A percentile compares a stretch with the other conserved stretches of the same genome.
These are phyloP conservation scores for Drosophila athabasca DNA, from an alignment of 1,140 invertebrate genomes.

Conservation along the genomic window DNA sequence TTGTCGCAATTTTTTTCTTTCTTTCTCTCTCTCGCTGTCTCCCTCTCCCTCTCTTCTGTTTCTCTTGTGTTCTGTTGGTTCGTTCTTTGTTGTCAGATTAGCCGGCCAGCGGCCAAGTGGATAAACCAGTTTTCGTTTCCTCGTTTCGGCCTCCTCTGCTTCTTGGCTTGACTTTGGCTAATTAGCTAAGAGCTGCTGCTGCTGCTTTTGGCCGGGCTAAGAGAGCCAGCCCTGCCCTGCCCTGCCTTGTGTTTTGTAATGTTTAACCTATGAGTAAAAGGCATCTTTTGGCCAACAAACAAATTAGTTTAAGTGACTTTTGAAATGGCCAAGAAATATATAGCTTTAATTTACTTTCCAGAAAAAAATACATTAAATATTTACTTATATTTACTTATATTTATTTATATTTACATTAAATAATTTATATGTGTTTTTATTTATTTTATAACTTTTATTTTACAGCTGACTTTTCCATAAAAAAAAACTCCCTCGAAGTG, in stretches of 20 bases:
- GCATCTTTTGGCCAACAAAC: conserved; percentile 23
- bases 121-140: conserved; percentile 46
- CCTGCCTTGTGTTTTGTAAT: conserved; percentile 35
- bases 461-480: too few relatives aligned
- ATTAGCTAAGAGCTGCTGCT: conserved; percentile 48
- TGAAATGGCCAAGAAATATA: too few relatives aligned
- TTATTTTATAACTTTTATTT: too few relatives aligned
- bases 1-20: conserved; percentile 22
- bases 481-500: too few relatives aligned
- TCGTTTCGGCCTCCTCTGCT: conserved; percentile 10
- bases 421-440: not conserved
- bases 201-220: not conserved
- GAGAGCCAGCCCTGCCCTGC: conserved; percentile 2
- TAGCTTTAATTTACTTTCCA: too few relatives aligned
- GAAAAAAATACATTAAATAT: too few relatives aligned
- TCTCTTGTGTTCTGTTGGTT: conserved; percentile 18
- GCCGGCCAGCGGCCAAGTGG: conserved; percentile 51
- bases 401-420: too few relatives aligned
- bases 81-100: conserved; percentile 49
- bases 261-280: conserved; percentile 17
- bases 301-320: conserved; percentile 33
- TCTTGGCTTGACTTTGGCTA: conserved; percentile 50
- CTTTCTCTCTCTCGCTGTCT: conserved; percentile 16
- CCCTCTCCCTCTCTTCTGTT: not conserved
- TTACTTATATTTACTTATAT: too few relatives aligned